A percentile compares a stretch with the other conserved stretches of the same genome.
These are phyloP conservation scores for Calephelis nemesis DNA, from an alignment of 1,140 invertebrate species.

Conservation along the genomic window DNA sequence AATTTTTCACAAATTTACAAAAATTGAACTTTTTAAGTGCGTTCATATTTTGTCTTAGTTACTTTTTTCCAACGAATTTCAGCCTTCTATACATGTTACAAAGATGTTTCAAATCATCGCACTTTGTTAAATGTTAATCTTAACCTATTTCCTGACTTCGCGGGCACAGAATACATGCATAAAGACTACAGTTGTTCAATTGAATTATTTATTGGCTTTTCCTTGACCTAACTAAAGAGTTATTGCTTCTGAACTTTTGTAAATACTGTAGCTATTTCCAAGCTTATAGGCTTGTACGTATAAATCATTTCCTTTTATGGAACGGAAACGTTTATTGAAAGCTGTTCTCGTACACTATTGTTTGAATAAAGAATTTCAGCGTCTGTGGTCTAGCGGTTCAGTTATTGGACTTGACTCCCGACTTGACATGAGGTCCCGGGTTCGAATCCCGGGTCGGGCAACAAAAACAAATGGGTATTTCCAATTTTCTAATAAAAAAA, in stretches of 20 bases:
- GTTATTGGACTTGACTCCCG: not conserved
- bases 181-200: not conserved
- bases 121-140: no score
- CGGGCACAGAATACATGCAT: not conserved
- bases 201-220: conserved; percentile 11
- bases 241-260: conserved; percentile 13
- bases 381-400: no score
- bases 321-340: not conserved
- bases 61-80: no score
- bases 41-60: no score
- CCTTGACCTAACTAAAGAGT: conserved; percentile 3
- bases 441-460: not conserved
- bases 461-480: no score
- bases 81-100: no score
- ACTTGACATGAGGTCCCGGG: no score
- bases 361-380: not conserved
- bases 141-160: not conserved
- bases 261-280: conserved; percentile 8
- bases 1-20: no score
- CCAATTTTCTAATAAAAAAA: no score
- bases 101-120: no score
- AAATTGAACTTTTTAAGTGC: no score
- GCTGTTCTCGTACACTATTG: no score
- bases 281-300: not conserved
- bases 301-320: conserved; percentile 9